These are phyloP conservation scores for Indicator maculatus DNA, from an alignment of 2,113 vertebrate genomes.

Conservation along the genomic window DNA sequence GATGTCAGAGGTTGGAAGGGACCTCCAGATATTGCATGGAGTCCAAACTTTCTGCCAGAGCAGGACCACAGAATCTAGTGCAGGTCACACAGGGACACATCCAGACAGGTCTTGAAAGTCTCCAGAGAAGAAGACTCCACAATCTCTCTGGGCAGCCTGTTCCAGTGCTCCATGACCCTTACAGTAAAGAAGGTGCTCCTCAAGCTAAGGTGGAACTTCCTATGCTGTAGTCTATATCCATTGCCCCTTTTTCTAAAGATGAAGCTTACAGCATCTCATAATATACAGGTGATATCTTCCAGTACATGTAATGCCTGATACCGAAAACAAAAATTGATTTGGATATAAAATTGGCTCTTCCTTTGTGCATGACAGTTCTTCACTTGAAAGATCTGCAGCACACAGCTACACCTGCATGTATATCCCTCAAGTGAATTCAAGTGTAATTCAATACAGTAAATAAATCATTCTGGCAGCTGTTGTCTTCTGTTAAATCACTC, in stretches of 20 bases:
- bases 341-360: neutral
- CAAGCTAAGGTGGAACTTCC: too few relatives aligned
- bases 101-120: too few relatives aligned
- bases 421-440: constrained; percentile 17
- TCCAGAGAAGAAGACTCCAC: too few relatives aligned
- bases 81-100: too few relatives aligned
- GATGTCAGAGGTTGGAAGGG: too few relatives aligned
- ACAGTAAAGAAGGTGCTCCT: too few relatives aligned
- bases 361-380: neutral
- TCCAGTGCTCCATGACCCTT: too few relatives aligned
- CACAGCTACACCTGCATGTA: neutral
- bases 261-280: neutral
- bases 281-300: neutral
- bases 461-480: constrained; percentile 27
- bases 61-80: too few relatives aligned
- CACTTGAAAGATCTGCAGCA: neutral
- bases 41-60: too few relatives aligned
- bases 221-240: too few relatives aligned
- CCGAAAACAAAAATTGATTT: constrained; percentile 25
- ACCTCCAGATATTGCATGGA: too few relatives aligned
- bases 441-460: constrained; percentile 12
- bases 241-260: neutral
- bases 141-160: too few relatives aligned
- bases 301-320: neutral
- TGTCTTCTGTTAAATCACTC: neutral